Evolutionary conservation across 2,113 vertebrate genomes (phyloP), one percentile per base, ranked within the genome.

Genomic region (Pluvialis apricaria): DNA sequence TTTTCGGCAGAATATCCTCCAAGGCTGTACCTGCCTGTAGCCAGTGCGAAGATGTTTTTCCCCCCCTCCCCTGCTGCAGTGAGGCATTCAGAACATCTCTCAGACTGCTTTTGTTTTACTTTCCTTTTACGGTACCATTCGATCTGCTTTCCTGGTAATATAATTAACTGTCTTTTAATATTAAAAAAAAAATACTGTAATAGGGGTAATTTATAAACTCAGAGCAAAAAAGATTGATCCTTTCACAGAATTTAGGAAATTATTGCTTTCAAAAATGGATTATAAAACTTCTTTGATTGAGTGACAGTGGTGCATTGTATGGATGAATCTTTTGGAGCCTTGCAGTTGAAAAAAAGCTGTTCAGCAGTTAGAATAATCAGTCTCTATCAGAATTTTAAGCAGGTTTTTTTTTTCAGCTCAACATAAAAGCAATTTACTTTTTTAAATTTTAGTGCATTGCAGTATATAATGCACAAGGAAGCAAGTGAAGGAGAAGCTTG

Each of bases 181-280:
- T 94, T 62, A 61, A 52, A 42, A 78, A 64, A 91, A 92, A 81
- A 82, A 5, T 10, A 9, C 62, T 82, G 28, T 76, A 96, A 86
- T 68, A 60, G 36, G 55, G 92, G 94, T 92, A 92, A 94, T 91
- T 97, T 94, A 70, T 91, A 93, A 95, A 72, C 34, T 96, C 44
- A 88, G 75, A 90, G 82, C 58, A 83, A 76, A 64, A 96, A 97
- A 60, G 84, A 91, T 47, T 72, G 75, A 82, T 96, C 66, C 73
- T 97, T 97, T 96, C 83, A 97, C 51, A 96, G 93, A 96, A 96
- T 94, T 95, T 79, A 88, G 90, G 90, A 97, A 98, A 96, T 95
- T 82, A 94, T 94, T 90, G 76, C 94, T 98, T 93, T 97, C 94
- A 92, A 70, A 78, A 90, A 60, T 79, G 70, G 76, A 76, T 92